phyloP scores from a whole-genome alignment of 2,113 vertebrate species.

The Cryptomyrus ogoouensis region DNA sequence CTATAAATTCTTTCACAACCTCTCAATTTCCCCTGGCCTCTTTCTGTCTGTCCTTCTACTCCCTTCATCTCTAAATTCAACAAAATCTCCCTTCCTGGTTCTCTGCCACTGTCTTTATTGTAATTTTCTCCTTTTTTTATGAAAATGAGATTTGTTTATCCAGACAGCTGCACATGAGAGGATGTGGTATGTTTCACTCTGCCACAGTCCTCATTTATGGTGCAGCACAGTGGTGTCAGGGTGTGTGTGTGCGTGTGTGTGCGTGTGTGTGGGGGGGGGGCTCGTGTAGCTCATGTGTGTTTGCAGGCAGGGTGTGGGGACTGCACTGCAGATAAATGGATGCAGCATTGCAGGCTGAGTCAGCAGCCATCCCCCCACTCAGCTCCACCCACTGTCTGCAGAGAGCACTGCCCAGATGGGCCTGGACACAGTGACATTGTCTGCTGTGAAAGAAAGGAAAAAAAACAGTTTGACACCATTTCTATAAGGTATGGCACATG shows the following conservation, averaged over 20 bases:
- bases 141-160: constrained; percentile 15
- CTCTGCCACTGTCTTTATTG: not conserved
- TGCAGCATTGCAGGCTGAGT: constrained; percentile 68
- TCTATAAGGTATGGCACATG: not conserved
- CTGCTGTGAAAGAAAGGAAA: not conserved
- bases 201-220: constrained; percentile 21
- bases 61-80: not conserved
- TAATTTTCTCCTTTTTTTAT: not conserved
- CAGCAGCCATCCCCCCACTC: constrained; percentile 65
- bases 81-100: not conserved
- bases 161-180: constrained; percentile 14
- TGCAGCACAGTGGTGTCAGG: constrained; percentile 33
- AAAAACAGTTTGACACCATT: not conserved
- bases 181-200: constrained; percentile 30
- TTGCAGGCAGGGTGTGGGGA: constrained; percentile 38
- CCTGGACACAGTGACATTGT: constrained; percentile 11
- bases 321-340: constrained; percentile 75
- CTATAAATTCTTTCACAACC: constrained; percentile 31
- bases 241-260: constrained; percentile 12
- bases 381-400: constrained; percentile 48
- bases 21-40: constrained; percentile 21
- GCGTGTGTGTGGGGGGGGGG: not conserved
- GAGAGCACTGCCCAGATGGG: constrained; percentile 21
- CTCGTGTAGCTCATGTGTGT: not conserved
- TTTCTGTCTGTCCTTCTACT: constrained; percentile 27